Evolutionary conservation across 2,113 vertebrate genomes (phyloP), one percentile per base, ranked within the genome.

Genomic region (Suncus etruscus): DNA sequence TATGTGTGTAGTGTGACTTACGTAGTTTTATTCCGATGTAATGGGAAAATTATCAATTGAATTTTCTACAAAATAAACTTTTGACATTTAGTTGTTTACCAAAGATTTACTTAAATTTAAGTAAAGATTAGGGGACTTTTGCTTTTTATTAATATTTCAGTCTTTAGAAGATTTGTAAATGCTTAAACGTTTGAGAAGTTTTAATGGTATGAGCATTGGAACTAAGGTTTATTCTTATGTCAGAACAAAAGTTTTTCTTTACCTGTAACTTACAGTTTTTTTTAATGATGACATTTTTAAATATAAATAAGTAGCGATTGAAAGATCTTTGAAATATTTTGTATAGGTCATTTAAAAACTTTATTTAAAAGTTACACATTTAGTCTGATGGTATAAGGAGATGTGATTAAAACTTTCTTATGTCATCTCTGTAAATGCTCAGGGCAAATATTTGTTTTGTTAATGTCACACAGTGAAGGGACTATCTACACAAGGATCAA

Each of bases 351-450:
- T 65, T 88, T 91, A 82, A 48, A 83, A 85, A 79, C 22, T 39
- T 89, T 12, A 84, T 87, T 75, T 31, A 69, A 86, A 94, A 73
- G 6, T 51, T 91, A 77, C 92, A 47, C 61, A 77, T 82, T 83
- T 45, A 69, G 5, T 89, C 54, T 75, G 48, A 39, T 86, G 22
- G n/a, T 76, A 75, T n/a, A 90, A 39, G 9, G 14, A 88, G 16
- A 66, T 86, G 8, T 87, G 69, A 87, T 89, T 92, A 89, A 89
- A 83, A 47, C 83, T 75, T 90, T 72, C 29, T 85, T 89, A 51
- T 22, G 29, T 75, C 81, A 92, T 3, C 11, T 94, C 39, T 77
- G 92, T 85, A 95, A 92, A 58, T 94, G 48, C 91, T 78, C n/a
- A 83, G 16, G 65, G 27, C 86, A 92, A 92, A 81, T 79, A 61